phyloP scores from a whole-genome alignment of 2,113 vertebrate genomes.

The Hippocampus guttulatus region DNA sequence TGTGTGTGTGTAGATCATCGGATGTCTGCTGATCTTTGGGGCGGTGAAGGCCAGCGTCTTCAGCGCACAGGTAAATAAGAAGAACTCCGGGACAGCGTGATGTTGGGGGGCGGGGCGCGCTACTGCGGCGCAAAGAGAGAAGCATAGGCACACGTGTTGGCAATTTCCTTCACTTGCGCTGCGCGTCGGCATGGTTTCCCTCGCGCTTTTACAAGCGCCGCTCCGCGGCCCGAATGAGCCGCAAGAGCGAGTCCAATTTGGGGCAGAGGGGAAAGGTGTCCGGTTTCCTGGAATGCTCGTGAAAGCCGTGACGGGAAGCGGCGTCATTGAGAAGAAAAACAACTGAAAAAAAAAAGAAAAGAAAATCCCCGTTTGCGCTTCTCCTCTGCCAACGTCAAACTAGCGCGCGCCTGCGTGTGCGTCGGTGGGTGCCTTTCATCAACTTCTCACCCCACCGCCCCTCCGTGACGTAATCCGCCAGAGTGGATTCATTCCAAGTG shows the following conservation, averaged over 20 bases:
- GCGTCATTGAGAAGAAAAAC: not conserved
- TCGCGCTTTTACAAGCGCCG: no score
- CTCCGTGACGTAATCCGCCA: not conserved
- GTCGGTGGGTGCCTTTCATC: no score
- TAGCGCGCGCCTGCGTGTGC: not conserved
- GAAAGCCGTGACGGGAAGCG: not conserved
- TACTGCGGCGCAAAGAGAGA: not conserved
- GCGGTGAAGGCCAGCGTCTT: not conserved
- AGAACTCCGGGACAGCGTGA: not conserved
- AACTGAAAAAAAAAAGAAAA: not conserved
- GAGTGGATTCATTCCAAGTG: not conserved
- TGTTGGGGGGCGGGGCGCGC: no score
- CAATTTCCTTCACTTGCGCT: not conserved
- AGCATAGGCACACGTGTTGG: not conserved
- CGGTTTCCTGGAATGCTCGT: not conserved
- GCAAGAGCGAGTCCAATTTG: no score
- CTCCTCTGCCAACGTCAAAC: no score
- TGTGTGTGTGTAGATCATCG: conserved; percentile 31
- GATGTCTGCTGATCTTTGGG: conserved; percentile 24
- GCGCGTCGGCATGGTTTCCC: not conserved
- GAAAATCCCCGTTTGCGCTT: no score
- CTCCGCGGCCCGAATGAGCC: no score
- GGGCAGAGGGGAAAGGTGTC: not conserved
- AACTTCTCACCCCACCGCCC: no score
- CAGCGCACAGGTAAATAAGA: conserved; percentile 22